A percentile compares a stretch with the other conserved stretches of the same genome.
Evolutionary conservation across 1,140 invertebrate genomes (phyloP).

Genomic region (Hycleus cichorii): DNA sequence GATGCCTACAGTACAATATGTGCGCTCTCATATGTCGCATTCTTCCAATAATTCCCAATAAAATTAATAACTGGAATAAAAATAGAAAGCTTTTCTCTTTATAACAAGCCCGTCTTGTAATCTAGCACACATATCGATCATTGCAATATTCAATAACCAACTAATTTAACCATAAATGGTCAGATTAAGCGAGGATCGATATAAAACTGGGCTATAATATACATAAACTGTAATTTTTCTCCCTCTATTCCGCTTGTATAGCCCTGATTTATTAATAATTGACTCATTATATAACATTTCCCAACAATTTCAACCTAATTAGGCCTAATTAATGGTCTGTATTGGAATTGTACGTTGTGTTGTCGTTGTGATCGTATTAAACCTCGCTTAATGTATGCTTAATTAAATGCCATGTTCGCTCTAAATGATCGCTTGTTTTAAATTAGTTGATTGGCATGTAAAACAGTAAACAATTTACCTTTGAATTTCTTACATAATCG

Average conservation of each 20-base stretch:
- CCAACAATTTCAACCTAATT: constrained; percentile 5
- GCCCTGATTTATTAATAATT: constrained; percentile 31
- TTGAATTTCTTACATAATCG: too few species aligned
- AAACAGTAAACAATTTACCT: constrained; percentile 4
- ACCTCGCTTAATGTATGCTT: constrained; percentile 5
- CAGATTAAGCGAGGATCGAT: too few species aligned
- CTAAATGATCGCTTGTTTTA: constrained; percentile 24
- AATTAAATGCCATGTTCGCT: constrained; percentile 17
- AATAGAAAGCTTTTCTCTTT: too few species aligned
- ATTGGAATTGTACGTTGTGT: neutral
- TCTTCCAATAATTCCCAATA: neutral
- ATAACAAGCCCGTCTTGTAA: too few species aligned
- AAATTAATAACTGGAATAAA: too few species aligned
- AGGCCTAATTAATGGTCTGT: constrained; percentile 9
- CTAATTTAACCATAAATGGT: too few species aligned
- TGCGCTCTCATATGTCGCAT: constrained; percentile 10
- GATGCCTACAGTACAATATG: neutral
- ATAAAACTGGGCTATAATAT: too few species aligned
- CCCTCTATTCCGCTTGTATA: constrained; percentile 1
- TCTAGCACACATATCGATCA: too few species aligned
- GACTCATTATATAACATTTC: constrained; percentile 27
- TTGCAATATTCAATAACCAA: too few species aligned
- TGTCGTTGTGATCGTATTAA: too few species aligned
- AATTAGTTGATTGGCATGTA: constrained; percentile 29
- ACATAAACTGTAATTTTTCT: too few species aligned